Evolutionary conservation across 2,888 invertebrate species (phyloP), one percentile per base, ranked within the genome.

Genomic region (Cenopis cana): DNA sequence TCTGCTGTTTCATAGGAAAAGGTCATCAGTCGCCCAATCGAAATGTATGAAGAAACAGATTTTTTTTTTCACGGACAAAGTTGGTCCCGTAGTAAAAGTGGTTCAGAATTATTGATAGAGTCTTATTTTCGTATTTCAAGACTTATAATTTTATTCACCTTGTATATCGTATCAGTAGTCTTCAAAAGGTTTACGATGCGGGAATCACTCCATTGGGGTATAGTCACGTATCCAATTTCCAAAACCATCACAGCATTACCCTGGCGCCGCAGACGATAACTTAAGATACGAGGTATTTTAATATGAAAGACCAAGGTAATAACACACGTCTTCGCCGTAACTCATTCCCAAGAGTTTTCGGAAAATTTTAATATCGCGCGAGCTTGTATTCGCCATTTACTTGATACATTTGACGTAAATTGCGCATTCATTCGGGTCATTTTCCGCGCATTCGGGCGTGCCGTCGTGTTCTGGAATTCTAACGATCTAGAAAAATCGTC

Each of bases 351-450:
- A 71, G 64, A 74, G 76, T 75, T 76, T 79, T 76, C 73, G 78
- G 79, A 83, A 84, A 82, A 33, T 8, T 82, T 83, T 84, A 83
- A 85, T 85, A 85, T 82, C 74, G 73, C 78, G 77, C 72, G 74
- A 74, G 76, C 79, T 81, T 81, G 81, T 79, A 82, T 81, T 82
- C 83, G 77, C 82, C 81, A 81, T 87, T 85, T 79, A 80, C 79
- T 82, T 88, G 85, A 88, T 85, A 86, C 81, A 87, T 87, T 84
- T 81, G 82, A 87, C 82, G 83, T 78, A 83, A 89, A 89, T 86
- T 85, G 85, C 82, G 78, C 73, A 74, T 69, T 74, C 72, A 72
- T 68, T 69, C 69, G 66, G 52, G 72, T 46, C 56, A 54, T 68
- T 59, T 46, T 4, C 24, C 24, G 24, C 60, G 46, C 14, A 20